Evolutionary conservation across 2,113 vertebrate genomes (phyloP), one percentile per base, ranked within the genome.

Genomic region (Oreocharis arfaki): DNA sequence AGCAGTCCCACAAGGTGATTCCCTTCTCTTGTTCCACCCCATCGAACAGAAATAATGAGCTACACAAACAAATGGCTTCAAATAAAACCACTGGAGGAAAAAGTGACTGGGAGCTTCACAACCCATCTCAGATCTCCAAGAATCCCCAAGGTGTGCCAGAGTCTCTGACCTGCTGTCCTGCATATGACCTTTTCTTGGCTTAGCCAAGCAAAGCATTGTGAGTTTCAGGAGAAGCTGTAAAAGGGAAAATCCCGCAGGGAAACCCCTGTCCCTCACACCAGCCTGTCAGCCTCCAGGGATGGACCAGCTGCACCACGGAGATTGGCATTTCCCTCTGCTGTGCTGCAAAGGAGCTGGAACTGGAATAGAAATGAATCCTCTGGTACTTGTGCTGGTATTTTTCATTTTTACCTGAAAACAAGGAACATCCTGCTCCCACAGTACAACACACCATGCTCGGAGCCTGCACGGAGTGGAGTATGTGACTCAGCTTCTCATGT

Each of bases 341-440:
- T 19, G 47, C 71, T 56, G 82, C 44, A 42, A 53, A 83, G 32
- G 71, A 85, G 71, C 22, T 6, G 44, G 20, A 78, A 67, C 1
- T 6, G 59, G 30, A 44, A 57, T 0, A 44, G 7, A 59, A 73
- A 75, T 1, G 5, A 37, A 87, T 46, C 79, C 44, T 27, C 61
- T 23, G 57, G 55, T 68, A 37, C 30, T 67, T 17, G 65, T 78
- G 93, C 87, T 81, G 63, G 47, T 56, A 81, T 47, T 21, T 59
- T 82, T 11, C 49, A 52, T 61, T 91, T 95, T 81, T 61, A 82
- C 93, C 89, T 90, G 93, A 74, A 87, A 93, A 74, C 42, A 84
- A 67, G 21, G 74, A 81, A 12, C 64, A 39, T 35, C 65, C 69
- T 53, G 60, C 24, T 56, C 30, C 80, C 55, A 70, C 84, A 53